Base-by-base conservation (phyloP, 2,797 vertebrate species). In the Momotus momota region DNA sequence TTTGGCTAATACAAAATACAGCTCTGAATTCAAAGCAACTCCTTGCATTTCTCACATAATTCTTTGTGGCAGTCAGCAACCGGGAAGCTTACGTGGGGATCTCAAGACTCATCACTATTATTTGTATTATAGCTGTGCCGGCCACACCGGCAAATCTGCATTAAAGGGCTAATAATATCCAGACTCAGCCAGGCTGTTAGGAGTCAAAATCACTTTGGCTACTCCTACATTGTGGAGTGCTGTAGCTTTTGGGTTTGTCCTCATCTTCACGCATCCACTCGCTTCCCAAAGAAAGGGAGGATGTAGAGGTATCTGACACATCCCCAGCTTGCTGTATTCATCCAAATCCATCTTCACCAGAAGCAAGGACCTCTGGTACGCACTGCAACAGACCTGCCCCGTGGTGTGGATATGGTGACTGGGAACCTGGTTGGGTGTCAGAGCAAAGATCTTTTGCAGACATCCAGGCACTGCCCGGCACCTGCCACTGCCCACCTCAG, bases 391-490 rank as follows among this genome's bases (percentile, higher is more conserved):
- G 16, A 27, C 15, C 13, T 35, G 26, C 4, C 0, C 22, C 23
- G 10, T 1, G 9, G 27, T 6, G 46, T 6, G 38, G 20, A 22
- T 15, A 31, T 0, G 0, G 15, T 31, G 35, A 35, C 43, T 31
- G 8, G 20, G 33, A 60, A n/a, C 6, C 23, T 2, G 1, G 2
- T 48, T 7, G 2, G 0, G 0, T 1, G 2, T 1, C 27, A 49
- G 33, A 66, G n/a, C n/a, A 79, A 29, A 35, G n/a, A 22, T 13
- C 12, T 33, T 35, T 22, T 15, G 19, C 49, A 40, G 35, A 7
- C 23, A 4, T 8, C 6, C 13, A 31, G 62, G 46, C 35, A 7
- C 46, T 40, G 67, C 0, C 0, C 55, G 60, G 75, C 20, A 2
- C 33, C 41, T 51, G 61, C 52, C 62, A 60, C 65, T 78, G 52